Evolutionary conservation across 1,140 invertebrate genomes (phyloP).

Genomic region (Drosophila rhopaloa): DNA sequence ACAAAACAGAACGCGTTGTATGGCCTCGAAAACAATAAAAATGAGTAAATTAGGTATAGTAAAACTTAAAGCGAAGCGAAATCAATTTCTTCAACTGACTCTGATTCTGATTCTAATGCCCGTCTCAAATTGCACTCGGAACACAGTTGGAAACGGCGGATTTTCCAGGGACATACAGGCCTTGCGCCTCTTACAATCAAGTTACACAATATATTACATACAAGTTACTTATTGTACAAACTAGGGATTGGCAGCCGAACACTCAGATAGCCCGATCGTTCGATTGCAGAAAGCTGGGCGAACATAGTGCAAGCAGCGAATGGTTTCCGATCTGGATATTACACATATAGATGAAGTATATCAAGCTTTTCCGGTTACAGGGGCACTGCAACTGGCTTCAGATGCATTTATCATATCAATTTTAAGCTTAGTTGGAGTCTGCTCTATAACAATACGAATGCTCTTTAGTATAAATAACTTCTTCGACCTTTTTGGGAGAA

Average conservation of each 20-base stretch:
- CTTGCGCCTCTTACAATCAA: constrained; percentile 29
- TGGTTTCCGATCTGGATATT: constrained; percentile 19
- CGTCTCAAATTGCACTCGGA: constrained; percentile 21
- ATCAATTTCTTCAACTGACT: constrained; percentile 3
- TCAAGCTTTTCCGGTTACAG: not conserved
- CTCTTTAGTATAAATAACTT: constrained; percentile 24
- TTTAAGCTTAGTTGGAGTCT: constrained; percentile 47
- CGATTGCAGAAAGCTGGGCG: constrained; percentile 11
- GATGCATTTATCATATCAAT: constrained; percentile 22
- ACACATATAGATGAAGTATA: constrained; percentile 15
- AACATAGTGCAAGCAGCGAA: constrained; percentile 30
- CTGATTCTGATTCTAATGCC: constrained; percentile 2
- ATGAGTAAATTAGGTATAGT: constrained; percentile 21
- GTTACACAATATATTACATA: constrained; percentile 36
- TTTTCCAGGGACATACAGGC: constrained; percentile 10
- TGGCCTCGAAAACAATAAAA: constrained; percentile 60
- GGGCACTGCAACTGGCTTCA: not conserved
- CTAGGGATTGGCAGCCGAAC: constrained; percentile 33
- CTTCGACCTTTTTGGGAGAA: constrained; percentile 10
- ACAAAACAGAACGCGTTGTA: constrained; percentile 61
- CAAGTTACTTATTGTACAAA: constrained; percentile 50
- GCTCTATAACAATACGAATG: constrained; percentile 21
- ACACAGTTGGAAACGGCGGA: constrained; percentile 49
- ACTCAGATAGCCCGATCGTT: constrained; percentile 1
- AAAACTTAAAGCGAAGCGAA: constrained; percentile 24